These are phyloP conservation scores for Cyaniris semiargus DNA, from an alignment of 2,888 invertebrate species.

Conservation along the genomic window DNA sequence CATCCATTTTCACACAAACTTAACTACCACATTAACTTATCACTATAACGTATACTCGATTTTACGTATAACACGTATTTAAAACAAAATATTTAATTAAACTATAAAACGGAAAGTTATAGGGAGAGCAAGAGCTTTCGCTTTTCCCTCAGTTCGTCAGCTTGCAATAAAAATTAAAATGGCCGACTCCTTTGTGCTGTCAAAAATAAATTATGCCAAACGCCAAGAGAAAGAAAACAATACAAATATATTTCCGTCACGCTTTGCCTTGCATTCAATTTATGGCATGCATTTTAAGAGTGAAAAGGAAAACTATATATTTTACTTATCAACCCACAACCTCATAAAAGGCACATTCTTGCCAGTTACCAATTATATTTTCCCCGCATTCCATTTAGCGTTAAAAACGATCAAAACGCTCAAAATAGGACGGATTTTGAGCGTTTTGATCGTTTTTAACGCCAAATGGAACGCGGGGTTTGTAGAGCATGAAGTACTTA, in stretches of 20 bases:
- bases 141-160: constrained; percentile 59
- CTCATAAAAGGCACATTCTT: neutral
- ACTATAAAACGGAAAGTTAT: constrained; percentile 54
- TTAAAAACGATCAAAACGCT: too few relatives aligned
- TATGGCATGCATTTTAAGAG: constrained; percentile 51
- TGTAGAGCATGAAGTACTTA: too few relatives aligned
- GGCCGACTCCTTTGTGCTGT: constrained; percentile 80
- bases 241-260: constrained; percentile 68
- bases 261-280: constrained; percentile 57
- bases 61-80: constrained; percentile 57
- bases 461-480: too few relatives aligned
- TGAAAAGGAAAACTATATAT: constrained; percentile 53
- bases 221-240: constrained; percentile 67
- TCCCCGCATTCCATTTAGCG: too few relatives aligned
- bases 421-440: too few relatives aligned
- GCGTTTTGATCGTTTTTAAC: too few relatives aligned
- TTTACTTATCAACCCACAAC: neutral
- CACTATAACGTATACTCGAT: constrained; percentile 75
- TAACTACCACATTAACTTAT: constrained; percentile 63
- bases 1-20: constrained; percentile 82
- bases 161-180: constrained; percentile 78
- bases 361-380: too few relatives aligned
- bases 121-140: constrained; percentile 58
- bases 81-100: constrained; percentile 54
- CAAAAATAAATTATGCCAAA: constrained; percentile 63